A percentile compares a stretch with the other conserved stretches of the same genome.
These are phyloP conservation scores for Fissipunctia ypsillon DNA, from an alignment of 2,888 invertebrate genomes.

Conservation along the genomic window DNA sequence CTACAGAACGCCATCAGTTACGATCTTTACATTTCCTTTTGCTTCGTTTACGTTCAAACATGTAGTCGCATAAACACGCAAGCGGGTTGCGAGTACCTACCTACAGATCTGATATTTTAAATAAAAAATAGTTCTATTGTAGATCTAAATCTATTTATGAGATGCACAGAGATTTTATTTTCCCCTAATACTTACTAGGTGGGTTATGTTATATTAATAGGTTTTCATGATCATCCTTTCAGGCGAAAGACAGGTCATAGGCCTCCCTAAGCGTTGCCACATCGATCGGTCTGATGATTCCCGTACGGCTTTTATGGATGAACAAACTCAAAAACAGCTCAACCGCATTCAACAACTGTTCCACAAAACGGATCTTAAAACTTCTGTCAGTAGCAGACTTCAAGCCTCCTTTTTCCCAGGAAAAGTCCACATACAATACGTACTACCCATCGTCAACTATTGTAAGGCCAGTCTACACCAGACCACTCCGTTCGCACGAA, in stretches of 20 bases:
- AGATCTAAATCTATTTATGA: not conserved
- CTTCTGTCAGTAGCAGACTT: constrained; percentile 57
- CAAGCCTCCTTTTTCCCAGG: constrained; percentile 55
- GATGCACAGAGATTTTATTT: not conserved
- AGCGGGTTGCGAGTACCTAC: no score
- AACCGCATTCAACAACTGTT: constrained; percentile 3
- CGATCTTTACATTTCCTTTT: no score
- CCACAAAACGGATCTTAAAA: constrained; percentile 45
- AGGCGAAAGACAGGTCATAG: not conserved
- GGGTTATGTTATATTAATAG: not conserved
- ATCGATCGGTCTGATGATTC: not conserved
- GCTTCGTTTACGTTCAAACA: no score
- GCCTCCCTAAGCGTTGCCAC: not conserved
- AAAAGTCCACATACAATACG: constrained; percentile 66
- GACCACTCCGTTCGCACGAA: constrained; percentile 88
- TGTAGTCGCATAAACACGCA: no score
- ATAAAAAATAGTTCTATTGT: not conserved
- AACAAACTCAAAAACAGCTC: constrained; percentile 13
- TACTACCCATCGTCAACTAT: constrained; percentile 67
- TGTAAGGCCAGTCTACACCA: constrained; percentile 82
- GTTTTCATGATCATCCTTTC: not conserved
- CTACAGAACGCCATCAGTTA: not conserved
- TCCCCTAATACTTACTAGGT: not conserved
- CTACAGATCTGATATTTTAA: no score
- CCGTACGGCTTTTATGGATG: not conserved